phyloP scores from a whole-genome alignment of 2,797 vertebrate species.

The Ctenosaura bakeri region DNA sequence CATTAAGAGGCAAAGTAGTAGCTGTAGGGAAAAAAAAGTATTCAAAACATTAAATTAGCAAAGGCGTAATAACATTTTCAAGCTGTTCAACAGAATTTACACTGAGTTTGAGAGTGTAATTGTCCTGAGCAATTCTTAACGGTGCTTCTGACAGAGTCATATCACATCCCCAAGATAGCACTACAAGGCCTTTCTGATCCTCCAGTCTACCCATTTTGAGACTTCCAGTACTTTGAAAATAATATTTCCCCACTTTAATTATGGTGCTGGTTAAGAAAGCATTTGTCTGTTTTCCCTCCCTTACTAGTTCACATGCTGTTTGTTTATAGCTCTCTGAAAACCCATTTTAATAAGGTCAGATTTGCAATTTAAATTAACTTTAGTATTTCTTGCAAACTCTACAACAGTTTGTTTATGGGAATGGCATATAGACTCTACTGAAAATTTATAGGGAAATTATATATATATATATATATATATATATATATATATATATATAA shows the following conservation, averaged over 20 bases:
- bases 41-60: slow-evolving; percentile 76
- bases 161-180: slow-evolving; percentile 8
- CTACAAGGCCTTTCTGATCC: slow-evolving; percentile 45
- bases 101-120: slow-evolving; percentile 71
- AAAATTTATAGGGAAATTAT: slow-evolving; percentile 75
- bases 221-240: slow-evolving; percentile 69
- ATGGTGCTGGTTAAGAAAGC: slow-evolving; percentile 72
- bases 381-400: slow-evolving; percentile 81
- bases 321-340: slow-evolving; percentile 84
- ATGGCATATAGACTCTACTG: slow-evolving; percentile 62
- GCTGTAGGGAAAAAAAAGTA: slow-evolving; percentile 69
- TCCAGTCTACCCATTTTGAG: slow-evolving; percentile 60
- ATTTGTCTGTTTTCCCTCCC: slow-evolving; percentile 75
- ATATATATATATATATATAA: slow-evolving; percentile 31
- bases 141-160: slow-evolving; percentile 40
- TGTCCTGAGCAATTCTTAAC: slow-evolving; percentile 58
- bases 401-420: slow-evolving; percentile 76
- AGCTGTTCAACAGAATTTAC: slow-evolving; percentile 73
- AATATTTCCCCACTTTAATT: slow-evolving; percentile 76
- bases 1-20: slow-evolving; percentile 70
- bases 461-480: too few relatives aligned
- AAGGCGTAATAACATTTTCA: slow-evolving; percentile 74
- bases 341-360: slow-evolving; percentile 86
- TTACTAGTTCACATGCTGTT: slow-evolving; percentile 76
- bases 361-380: slow-evolving; percentile 88